Evolutionary conservation across 2,113 vertebrate species (phyloP).

Genomic region (Hucho hucho): DNA sequence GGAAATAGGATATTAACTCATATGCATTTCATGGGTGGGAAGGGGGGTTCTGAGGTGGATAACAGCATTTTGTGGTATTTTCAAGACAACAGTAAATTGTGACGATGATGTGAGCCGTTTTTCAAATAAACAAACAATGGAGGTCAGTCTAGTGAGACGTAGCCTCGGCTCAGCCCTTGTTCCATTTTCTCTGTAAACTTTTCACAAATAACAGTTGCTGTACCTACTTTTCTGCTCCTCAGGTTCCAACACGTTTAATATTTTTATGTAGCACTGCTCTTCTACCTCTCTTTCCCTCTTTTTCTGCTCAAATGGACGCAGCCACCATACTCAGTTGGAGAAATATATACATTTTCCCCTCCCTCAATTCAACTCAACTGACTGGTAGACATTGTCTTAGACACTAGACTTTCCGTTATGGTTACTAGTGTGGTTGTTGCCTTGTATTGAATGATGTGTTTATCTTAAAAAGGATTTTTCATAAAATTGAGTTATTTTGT

Average conservation of each 20-base stretch:
- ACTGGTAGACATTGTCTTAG: background rate
- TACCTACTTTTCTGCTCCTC: background rate
- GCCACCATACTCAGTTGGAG: background rate
- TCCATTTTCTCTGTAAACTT: constrained; percentile 11
- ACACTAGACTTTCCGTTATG: background rate
- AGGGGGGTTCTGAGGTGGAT: background rate
- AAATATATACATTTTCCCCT: background rate
- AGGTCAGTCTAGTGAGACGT: constrained; percentile 3
- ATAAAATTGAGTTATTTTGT: background rate
- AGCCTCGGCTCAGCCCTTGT: background rate
- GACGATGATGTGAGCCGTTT: background rate
- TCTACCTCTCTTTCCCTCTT: background rate
- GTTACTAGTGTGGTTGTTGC: background rate
- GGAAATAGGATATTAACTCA: constrained; percentile 23
- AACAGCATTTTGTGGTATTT: background rate
- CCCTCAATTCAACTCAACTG: background rate
- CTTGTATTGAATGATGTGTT: background rate
- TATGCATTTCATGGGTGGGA: background rate
- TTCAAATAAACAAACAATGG: constrained; percentile 15
- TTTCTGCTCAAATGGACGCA: background rate
- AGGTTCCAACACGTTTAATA: constrained; percentile 6
- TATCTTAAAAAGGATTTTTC: background rate
- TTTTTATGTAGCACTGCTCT: constrained; percentile 11
- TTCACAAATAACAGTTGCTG: background rate
- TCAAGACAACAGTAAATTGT: background rate